phyloP scores from a whole-genome alignment of 2,113 vertebrate genomes.

The Phodopus roborovskii region DNA sequence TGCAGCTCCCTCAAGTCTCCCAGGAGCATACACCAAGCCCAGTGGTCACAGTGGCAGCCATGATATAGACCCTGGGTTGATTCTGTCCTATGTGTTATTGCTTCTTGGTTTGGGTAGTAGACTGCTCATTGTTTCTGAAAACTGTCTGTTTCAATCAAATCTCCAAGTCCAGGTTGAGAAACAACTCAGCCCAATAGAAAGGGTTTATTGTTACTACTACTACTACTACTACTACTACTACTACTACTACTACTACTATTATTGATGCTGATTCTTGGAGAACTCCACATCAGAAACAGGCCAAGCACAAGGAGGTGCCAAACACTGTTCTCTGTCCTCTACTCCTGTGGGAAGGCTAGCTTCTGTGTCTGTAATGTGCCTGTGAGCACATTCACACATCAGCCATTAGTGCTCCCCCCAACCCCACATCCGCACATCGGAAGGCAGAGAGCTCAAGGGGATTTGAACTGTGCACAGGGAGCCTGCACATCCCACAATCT shows the following conservation, averaged over 20 bases:
- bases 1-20: accelerated
- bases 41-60: not conserved
- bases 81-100: not conserved
- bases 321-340: not conserved
- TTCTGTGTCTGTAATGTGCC: not conserved
- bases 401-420: not conserved
- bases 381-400: not conserved
- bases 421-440: not conserved
- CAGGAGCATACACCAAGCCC: accelerated
- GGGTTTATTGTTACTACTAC: too few species aligned
- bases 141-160: not conserved
- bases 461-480: not conserved
- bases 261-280: not conserved
- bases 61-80: not conserved
- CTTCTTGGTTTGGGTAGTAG: not conserved
- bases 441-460: not conserved
- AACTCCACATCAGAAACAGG: not conserved
- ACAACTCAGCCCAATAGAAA: not conserved
- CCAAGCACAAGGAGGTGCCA: accelerated
- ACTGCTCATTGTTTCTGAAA: not conserved
- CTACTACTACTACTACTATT: too few species aligned
- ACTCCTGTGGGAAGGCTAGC: accelerated
- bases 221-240: too few species aligned
- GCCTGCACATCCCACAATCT: too few species aligned
- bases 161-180: not conserved